Evolutionary conservation across 2,888 invertebrate species (phyloP).

Genomic region (Formica aserva): DNA sequence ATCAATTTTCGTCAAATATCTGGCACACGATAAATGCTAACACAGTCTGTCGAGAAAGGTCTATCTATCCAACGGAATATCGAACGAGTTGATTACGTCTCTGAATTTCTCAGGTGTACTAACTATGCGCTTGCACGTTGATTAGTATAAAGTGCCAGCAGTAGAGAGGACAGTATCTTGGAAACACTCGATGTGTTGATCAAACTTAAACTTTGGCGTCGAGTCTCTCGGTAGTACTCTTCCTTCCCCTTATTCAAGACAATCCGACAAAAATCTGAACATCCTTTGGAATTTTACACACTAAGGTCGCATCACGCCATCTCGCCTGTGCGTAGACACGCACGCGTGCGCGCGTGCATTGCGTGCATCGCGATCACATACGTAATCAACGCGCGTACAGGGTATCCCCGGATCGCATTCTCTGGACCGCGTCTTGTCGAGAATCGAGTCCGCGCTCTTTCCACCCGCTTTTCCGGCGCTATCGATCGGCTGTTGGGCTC

Average conservation of each 20-base stretch:
- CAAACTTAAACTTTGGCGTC: not conserved
- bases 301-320: not conserved
- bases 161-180: not conserved
- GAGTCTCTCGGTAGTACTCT: not conserved
- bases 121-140: not conserved
- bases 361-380: not conserved
- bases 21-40: not conserved
- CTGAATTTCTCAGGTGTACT: constrained; percentile 1
- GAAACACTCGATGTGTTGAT: not conserved
- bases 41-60: not conserved
- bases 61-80: not conserved
- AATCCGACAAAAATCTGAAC: constrained; percentile 62
- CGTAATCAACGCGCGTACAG: not conserved
- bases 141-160: not conserved
- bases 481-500: constrained; percentile 34
- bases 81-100: constrained; percentile 18
- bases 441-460: constrained; percentile 38
- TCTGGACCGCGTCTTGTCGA: constrained; percentile 14
- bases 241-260: constrained; percentile 54
- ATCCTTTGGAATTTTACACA: not conserved
- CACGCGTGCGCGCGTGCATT: constrained; percentile 44
- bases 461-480: constrained; percentile 45
- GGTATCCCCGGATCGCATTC: not conserved
- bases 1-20: not conserved
- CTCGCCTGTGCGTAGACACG: constrained; percentile 21